Evolutionary conservation across 2,113 vertebrate species (phyloP).

Genomic region (Chloroceryle aenea): DNA sequence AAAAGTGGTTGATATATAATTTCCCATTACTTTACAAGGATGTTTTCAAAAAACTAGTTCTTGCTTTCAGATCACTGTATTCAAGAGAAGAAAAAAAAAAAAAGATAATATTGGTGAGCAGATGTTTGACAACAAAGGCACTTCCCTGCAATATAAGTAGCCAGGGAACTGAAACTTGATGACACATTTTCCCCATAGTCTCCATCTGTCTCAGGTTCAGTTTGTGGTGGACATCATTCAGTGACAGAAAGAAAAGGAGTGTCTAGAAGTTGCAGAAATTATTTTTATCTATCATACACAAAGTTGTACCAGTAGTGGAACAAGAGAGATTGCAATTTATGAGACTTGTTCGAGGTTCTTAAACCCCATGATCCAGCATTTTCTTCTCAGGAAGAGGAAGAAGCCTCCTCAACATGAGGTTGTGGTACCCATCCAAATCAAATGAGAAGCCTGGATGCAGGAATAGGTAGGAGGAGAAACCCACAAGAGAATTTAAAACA

Average conservation of each 20-base stretch:
- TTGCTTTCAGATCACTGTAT: background rate
- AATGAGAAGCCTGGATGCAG: background rate
- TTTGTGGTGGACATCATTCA: background rate
- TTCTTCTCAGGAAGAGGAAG: background rate
- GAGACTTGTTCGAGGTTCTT: background rate
- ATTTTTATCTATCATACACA: background rate
- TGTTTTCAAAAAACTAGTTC: background rate
- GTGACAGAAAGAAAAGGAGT: background rate
- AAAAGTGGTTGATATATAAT: background rate
- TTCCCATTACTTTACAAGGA: background rate
- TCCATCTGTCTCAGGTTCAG: background rate
- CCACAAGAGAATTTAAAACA: background rate
- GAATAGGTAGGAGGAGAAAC: background rate
- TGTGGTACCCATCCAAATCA: background rate
- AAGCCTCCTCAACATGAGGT: background rate
- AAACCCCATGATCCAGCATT: background rate
- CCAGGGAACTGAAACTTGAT: background rate
- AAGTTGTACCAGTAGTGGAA: background rate
- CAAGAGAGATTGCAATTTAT: background rate
- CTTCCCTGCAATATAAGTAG: background rate
- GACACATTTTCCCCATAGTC: accelerated
- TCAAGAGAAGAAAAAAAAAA: background rate
- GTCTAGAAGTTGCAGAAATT: background rate
- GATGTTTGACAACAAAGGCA: background rate
- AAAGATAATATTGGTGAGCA: background rate